phyloP scores from a whole-genome alignment of 1,140 invertebrate genomes.

The Elymnias hypermnestra region DNA sequence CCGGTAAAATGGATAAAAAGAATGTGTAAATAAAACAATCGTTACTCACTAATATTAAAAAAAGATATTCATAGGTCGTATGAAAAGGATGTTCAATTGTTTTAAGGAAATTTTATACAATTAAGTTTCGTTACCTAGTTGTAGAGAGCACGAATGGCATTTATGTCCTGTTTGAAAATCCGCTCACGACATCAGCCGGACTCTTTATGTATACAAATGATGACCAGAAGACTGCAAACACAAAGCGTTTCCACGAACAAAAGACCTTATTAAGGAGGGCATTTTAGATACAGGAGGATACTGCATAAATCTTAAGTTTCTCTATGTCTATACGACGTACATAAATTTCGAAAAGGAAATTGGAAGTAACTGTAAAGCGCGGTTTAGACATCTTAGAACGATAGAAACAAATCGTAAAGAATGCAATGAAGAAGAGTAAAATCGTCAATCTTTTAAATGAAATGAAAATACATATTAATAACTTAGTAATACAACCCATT shows the following conservation, averaged over 20 bases:
- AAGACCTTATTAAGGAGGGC: slow-evolving; percentile 7
- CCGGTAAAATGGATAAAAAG: no score
- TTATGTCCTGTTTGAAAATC: slow-evolving; percentile 6
- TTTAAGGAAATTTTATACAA: slow-evolving; percentile 20
- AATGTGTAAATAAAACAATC: no score
- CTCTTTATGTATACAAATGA: slow-evolving; percentile 11
- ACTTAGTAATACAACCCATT: no score
- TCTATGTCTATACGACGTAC: no score
- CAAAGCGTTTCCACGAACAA: slow-evolving; percentile 10
- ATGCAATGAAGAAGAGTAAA: no score
- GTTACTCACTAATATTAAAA: background rate
- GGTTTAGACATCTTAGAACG: no score
- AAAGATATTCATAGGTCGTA: background rate
- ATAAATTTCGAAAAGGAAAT: no score
- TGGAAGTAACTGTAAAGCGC: no score
- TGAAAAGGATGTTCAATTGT: background rate
- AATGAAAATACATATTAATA: no score
- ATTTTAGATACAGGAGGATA: background rate
- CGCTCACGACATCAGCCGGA: slow-evolving; percentile 6
- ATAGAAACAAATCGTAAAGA: no score
- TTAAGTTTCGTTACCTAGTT: slow-evolving; percentile 4
- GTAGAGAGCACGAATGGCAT: slow-evolving; percentile 10
- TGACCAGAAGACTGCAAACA: slow-evolving; percentile 3
- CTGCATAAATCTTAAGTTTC: background rate
- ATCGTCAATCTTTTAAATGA: no score